phyloP scores from a whole-genome alignment of 2,888 invertebrate genomes.

The Volucella inflata region DNA sequence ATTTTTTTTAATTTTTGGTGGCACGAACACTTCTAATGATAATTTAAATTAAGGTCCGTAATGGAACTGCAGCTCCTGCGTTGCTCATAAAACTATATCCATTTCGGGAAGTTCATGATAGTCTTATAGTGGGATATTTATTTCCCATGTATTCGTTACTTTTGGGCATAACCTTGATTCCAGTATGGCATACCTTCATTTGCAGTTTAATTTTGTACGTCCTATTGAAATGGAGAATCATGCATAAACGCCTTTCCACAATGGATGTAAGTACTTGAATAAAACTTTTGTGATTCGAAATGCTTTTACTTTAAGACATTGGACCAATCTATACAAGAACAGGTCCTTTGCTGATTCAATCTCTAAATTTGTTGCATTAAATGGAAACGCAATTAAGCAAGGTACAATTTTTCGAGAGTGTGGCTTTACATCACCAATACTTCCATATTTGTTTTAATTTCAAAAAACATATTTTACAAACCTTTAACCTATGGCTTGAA shows the following conservation, averaged over 20 bases:
- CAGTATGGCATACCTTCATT: conserved; percentile 81
- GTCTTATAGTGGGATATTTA: conserved; percentile 78
- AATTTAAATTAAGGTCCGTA: conserved; percentile 43
- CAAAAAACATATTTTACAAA: no score
- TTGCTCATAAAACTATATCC: conserved; percentile 79
- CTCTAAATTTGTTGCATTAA: no score
- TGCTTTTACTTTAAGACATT: background rate
- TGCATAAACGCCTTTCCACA: conserved; percentile 76
- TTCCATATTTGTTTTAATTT: no score
- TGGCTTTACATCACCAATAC: no score
- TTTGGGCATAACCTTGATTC: conserved; percentile 78
- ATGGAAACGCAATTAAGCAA: no score
- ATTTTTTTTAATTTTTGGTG: background rate
- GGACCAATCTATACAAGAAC: background rate
- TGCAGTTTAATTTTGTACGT: conserved; percentile 79
- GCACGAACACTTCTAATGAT: no score
- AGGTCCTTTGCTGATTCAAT: background rate
- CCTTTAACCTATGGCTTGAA: no score
- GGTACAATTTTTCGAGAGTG: no score
- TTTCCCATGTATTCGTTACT: conserved; percentile 75
- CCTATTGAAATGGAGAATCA: conserved; percentile 77
- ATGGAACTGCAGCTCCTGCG: conserved; percentile 77
- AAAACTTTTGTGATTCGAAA: background rate
- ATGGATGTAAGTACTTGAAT: conserved; percentile 79
- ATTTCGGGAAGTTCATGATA: conserved; percentile 78